A percentile compares a stretch with the other conserved stretches of the same genome.
These are phyloP conservation scores for Tortrix viridana DNA, from an alignment of 2,888 invertebrate species.

Conservation along the genomic window DNA sequence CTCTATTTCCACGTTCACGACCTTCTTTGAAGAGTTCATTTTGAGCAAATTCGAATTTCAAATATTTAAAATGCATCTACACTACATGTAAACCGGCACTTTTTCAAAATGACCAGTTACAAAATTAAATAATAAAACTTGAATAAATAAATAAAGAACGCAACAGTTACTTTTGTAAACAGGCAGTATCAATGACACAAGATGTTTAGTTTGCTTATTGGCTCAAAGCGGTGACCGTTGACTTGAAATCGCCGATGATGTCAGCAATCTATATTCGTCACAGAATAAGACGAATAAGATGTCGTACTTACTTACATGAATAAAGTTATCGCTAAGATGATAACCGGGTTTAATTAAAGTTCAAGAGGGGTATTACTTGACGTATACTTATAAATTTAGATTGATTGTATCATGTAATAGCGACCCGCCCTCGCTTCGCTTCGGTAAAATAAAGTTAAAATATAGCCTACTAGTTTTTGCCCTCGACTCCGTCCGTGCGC, in stretches of 20 bases:
- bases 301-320: conserved; percentile 48
- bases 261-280: conserved; percentile 55
- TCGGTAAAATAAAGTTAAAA: too few relatives aligned
- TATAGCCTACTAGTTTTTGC: too few relatives aligned
- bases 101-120: conserved; percentile 1
- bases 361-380: conserved; percentile 11
- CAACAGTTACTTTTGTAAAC: background rate
- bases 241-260: conserved; percentile 50
- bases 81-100: background rate
- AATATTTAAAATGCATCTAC: conserved; percentile 1
- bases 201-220: conserved; percentile 25
- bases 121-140: background rate
- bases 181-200: background rate
- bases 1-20: conserved; percentile 65
- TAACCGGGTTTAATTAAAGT: conserved; percentile 41
- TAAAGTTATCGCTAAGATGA: conserved; percentile 53
- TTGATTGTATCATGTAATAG: too few relatives aligned
- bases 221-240: conserved; percentile 43
- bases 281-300: conserved; percentile 46
- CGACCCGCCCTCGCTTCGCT: too few relatives aligned
- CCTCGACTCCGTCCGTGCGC: too few relatives aligned
- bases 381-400: background rate
- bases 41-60: background rate
- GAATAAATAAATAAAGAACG: background rate
- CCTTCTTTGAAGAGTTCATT: conserved; percentile 51